Conservation (phyloP, 2,113 vertebrate species). For the Neomonachus schauinslandi region DNA sequence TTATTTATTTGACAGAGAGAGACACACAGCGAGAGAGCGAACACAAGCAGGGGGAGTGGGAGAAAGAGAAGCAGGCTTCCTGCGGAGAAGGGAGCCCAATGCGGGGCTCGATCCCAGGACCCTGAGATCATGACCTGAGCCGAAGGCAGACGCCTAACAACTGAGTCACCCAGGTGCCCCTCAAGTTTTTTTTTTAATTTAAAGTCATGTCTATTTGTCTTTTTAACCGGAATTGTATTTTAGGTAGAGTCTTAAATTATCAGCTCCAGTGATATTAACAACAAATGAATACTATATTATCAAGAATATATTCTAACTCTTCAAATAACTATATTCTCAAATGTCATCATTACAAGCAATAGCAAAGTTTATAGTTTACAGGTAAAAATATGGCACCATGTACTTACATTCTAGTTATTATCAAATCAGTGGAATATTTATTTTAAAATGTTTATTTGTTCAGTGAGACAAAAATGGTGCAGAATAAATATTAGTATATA, state of each 20-base stretch:
- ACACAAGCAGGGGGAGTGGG: no score
- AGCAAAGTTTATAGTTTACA: background rate
- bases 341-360: background rate
- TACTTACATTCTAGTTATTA: background rate
- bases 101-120: no score
- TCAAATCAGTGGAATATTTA: background rate
- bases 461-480: background rate
- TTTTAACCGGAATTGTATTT: background rate
- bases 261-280: background rate
- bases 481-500: background rate
- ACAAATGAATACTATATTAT: background rate
- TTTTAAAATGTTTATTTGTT: background rate
- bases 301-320: background rate
- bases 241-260: background rate
- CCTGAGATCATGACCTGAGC: no score
- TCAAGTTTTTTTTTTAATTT: background rate
- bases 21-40: no score
- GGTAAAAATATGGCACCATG: background rate
- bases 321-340: background rate
- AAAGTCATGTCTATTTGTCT: background rate
- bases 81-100: no score
- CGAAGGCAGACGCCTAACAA: no score
- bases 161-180: no score
- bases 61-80: no score
- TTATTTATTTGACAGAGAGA: no score